These are phyloP conservation scores for Nymphalis io DNA, from an alignment of 1,140 invertebrate species.

Conservation along the genomic window DNA sequence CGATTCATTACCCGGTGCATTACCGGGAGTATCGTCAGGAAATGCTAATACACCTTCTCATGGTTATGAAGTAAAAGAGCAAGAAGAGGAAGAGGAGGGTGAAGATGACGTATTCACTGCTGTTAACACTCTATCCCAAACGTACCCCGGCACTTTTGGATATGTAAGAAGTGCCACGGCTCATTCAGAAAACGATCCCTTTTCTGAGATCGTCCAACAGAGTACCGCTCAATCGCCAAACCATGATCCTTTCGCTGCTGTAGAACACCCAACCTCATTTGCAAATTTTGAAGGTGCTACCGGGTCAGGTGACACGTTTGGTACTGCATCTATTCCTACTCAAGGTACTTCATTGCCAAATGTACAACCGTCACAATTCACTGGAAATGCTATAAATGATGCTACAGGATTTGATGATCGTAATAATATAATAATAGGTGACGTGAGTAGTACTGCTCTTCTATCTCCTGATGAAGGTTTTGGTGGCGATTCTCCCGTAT, in stretches of 20 bases:
- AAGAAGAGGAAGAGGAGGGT: slow-evolving; percentile 67
- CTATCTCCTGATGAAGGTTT: slow-evolving; percentile 43
- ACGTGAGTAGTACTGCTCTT: slow-evolving; percentile 42
- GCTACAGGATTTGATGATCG: slow-evolving; percentile 43
- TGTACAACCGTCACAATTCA: slow-evolving; percentile 43
- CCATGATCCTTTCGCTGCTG: slow-evolving; percentile 54
- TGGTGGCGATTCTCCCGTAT: slow-evolving; percentile 55
- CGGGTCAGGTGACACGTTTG: slow-evolving; percentile 43
- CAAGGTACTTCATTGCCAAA: slow-evolving; percentile 28
- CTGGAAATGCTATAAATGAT: slow-evolving; percentile 17
- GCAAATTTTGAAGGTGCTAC: slow-evolving; percentile 52
- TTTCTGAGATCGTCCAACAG: slow-evolving; percentile 47
- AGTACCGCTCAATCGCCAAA: slow-evolving; percentile 39
- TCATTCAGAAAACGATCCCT: slow-evolving; percentile 43
- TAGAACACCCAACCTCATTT: slow-evolving; percentile 47
- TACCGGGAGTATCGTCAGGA: slow-evolving; percentile 35
- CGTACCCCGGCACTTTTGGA: slow-evolving; percentile 55
- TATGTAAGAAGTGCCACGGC: slow-evolving; percentile 56
- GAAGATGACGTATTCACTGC: slow-evolving; percentile 67
- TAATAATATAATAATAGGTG: slow-evolving; percentile 51
- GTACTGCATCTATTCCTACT: slow-evolving; percentile 35
- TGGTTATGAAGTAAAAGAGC: slow-evolving; percentile 72
- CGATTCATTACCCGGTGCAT: slow-evolving; percentile 61
- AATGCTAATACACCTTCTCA: slow-evolving; percentile 32
- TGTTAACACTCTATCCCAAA: slow-evolving; percentile 59